These are phyloP conservation scores for Paracanthobrama guichenoti DNA, from an alignment of 2,113 vertebrate species.

Conservation along the genomic window DNA sequence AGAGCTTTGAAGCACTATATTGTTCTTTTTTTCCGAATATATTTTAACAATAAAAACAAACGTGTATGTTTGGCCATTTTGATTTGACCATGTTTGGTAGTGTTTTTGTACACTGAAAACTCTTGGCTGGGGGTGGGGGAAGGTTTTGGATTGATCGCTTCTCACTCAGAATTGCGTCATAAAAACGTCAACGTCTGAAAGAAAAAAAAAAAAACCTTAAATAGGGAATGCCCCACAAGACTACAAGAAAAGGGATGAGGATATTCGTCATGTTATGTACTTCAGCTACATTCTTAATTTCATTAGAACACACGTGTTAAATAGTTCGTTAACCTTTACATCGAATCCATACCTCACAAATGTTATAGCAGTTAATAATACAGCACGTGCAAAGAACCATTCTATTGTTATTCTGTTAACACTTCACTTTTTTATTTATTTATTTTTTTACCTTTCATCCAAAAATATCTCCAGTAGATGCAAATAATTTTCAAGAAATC, in stretches of 20 bases:
- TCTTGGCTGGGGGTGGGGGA: slow-evolving; percentile 2
- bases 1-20: background rate
- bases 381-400: background rate
- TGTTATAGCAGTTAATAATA: background rate
- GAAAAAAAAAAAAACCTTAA: background rate
- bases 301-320: background rate
- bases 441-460: background rate
- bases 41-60: background rate
- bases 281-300: background rate
- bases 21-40: background rate
- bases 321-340: background rate
- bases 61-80: background rate
- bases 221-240: slow-evolving; percentile 48
- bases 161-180: slow-evolving; percentile 63
- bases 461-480: background rate
- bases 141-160: background rate
- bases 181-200: slow-evolving; percentile 62
- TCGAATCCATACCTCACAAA: background rate
- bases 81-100: background rate
- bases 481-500: background rate
- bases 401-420: background rate
- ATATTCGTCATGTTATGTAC: background rate
- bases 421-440: background rate
- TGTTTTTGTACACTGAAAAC: background rate
- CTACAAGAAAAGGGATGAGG: background rate